Evolutionary conservation across 2,888 invertebrate species (phyloP), one percentile per base, ranked within the genome.

Genomic region (Pollenia amentaria): DNA sequence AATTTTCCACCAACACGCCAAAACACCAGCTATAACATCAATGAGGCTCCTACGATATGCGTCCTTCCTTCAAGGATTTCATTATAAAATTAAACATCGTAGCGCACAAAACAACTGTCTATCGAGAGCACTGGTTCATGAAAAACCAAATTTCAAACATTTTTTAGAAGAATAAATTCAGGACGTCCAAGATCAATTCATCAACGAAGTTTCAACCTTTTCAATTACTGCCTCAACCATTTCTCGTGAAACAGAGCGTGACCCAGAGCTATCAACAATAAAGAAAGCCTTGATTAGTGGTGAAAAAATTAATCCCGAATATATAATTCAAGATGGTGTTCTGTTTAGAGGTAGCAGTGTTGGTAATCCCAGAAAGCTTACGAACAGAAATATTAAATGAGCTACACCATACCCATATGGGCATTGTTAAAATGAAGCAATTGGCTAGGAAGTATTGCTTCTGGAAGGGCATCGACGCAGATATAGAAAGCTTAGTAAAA

Each of bases 381-480:
- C 78, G 76, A 21, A 9, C 40, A 11, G 57, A 80, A 69, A 73
- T 85, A n/a, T 38, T 85, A 16, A 80, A 67, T 38, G 76, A 83
- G 60, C 44, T 88, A 14, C 85, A 21, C 21, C 21, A 21, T 21
- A 21, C 21, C 21, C 21, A 21, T 21, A 21, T 21, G 21, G 21
- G 21, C 79, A 88, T 91, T 9, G 89, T 89, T 9, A 88, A 89
- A 77, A 91, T 90, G 89, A 91, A 91, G 88, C 87, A 89, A 21
- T 70, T 90, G 11, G 90, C 90, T 0, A 38, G 89, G 46, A 87
- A 88, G 16, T 88, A 89, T 85, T 89, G 90, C 60, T 90, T 84
- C 78, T 91, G 90, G 90, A 90, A 90, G 21, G 82, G 81, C 6
- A 86, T 91, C 38, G 90, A 91, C 81, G 48, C 76, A 3, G 89